Evolutionary conservation across 2,113 vertebrate genomes (phyloP).

Genomic region (Rhea americana): DNA sequence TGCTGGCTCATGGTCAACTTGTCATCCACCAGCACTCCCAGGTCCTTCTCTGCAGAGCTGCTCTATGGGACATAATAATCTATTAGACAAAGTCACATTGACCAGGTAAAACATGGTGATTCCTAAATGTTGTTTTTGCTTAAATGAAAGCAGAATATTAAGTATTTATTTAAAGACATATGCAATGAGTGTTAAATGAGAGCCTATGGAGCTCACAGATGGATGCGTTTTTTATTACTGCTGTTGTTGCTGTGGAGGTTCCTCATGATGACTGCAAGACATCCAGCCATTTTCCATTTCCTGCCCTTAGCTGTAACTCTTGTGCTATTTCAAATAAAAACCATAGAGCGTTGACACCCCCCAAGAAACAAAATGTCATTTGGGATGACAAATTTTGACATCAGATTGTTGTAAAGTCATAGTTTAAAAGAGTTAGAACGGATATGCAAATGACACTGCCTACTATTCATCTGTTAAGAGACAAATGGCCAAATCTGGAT

Average conservation of each 20-base stretch:
- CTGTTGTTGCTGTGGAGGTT: not conserved
- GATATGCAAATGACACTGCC: not conserved
- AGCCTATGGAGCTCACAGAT: constrained; percentile 1
- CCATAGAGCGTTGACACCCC: not conserved
- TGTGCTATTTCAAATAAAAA: constrained; percentile 29
- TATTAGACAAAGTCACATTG: not conserved
- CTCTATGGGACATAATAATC: constrained; percentile 1
- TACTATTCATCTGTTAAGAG: constrained; percentile 12
- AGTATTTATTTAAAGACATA: constrained; percentile 23
- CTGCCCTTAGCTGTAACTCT: constrained; percentile 31
- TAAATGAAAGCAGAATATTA: constrained; percentile 21
- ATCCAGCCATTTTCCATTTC: constrained; percentile 28
- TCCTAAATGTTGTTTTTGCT: constrained; percentile 9
- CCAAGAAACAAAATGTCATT: constrained; percentile 20
- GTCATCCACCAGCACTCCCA: no score
- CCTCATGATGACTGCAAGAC: not conserved
- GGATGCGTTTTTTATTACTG: not conserved
- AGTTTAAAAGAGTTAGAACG: constrained; percentile 54
- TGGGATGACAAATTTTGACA: constrained; percentile 40
- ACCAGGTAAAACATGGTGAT: not conserved
- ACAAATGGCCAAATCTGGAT: not conserved
- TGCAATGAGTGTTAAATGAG: not conserved
- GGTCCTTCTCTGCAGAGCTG: no score
- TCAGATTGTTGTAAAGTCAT: not conserved
- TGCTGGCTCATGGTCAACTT: no score